Evolutionary conservation across 2,797 vertebrate genomes (phyloP), one percentile per base, ranked within the genome.

Genomic region (Alca torda): DNA sequence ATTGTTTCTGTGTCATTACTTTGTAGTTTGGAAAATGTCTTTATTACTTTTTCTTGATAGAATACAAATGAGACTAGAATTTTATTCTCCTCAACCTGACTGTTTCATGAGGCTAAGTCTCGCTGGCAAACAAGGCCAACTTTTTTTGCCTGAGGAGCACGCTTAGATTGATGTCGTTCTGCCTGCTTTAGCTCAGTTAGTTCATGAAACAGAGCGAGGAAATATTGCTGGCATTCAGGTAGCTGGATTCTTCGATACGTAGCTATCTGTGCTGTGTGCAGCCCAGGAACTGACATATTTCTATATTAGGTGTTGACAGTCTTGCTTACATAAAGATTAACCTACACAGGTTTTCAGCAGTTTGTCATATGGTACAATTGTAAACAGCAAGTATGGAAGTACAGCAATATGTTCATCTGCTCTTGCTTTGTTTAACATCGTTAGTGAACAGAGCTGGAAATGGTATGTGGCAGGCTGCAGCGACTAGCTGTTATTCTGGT

Each of bases 281-380:
- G 85, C 84, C 83, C 0, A 1, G 79, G 83, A 96, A 26, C 82
- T 53, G 93, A 92, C 77, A 77, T 95, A 95, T 93, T 96, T 96
- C 93, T 96, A 19, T 74, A 93, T 93, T 96, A 87, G 48, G 70
- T 90, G 94, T 90, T 96, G 96, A 95, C 89, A 97, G 83, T 33
- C 84, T 87, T 95, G 94, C 94, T 96, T 97, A 95, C 89, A 95
- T 92, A 87, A 96, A 96, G 91, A 96, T 97, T 94, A 96, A 97
- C 94, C 92, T 93, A n/a, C 74, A 26, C 39, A 60, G 91, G 86
- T 95, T 95, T 96, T 96, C 88, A 85, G 84, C 95, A 95, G 95
- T 97, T 96, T 96, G 92, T 95, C 92, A 93, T 95, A 93, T 72
- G 95, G 91, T 69, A 41, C 89, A 84, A 45, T 23, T 89, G 86